Evolutionary conservation across 2,888 invertebrate genomes (phyloP).

Genomic region (Petrolisthes manimaculis): DNA sequence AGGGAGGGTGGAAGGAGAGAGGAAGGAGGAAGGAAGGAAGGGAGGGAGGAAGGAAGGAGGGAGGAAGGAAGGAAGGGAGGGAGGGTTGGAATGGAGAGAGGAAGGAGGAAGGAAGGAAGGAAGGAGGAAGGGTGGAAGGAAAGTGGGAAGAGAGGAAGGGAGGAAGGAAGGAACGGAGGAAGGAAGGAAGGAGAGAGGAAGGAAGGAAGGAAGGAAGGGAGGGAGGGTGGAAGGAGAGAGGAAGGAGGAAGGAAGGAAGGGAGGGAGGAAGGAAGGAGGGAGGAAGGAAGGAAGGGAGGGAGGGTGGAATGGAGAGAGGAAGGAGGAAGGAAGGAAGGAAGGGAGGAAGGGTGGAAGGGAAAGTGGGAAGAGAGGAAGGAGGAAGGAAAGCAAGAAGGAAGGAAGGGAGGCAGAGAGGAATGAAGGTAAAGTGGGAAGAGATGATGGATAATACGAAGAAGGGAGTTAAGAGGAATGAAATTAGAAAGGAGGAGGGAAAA

Average conservation of each 20-base stretch:
- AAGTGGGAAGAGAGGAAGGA: neutral
- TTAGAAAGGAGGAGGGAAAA: too few species aligned
- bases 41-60: neutral
- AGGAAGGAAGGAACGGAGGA: neutral
- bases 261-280: neutral
- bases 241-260: slow-evolving; percentile 1
- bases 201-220: neutral
- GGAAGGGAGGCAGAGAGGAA: neutral
- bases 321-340: slow-evolving; percentile 7
- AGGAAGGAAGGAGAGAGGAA: neutral
- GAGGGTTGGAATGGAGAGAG: too few species aligned
- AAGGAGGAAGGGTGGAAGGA: neutral
- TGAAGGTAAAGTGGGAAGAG: too few species aligned
- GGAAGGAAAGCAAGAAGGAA: neutral
- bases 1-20: neutral
- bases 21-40: neutral
- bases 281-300: neutral
- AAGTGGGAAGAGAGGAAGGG: neutral
- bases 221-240: neutral
- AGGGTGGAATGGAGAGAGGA: neutral
- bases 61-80: neutral
- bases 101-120: too few species aligned
- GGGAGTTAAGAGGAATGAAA: too few species aligned
- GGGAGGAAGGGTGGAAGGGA: neutral
- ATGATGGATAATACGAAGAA: too few species aligned